These are phyloP conservation scores for Turnix velox DNA, from an alignment of 2,113 vertebrate genomes.

Conservation along the genomic window DNA sequence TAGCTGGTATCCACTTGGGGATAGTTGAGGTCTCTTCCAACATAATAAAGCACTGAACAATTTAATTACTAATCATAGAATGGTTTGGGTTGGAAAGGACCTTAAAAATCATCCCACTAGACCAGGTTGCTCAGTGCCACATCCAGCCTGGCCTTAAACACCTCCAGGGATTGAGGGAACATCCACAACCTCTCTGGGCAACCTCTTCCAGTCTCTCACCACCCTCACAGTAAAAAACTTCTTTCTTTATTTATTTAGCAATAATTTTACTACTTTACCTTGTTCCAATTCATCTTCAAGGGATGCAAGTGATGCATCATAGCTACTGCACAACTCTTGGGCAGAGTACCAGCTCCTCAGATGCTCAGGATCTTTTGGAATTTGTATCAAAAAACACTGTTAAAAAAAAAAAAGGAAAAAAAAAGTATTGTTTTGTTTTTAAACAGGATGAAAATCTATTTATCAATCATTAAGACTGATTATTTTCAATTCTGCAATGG, in stretches of 20 bases:
- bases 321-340: conserved; percentile 77
- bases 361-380: conserved; percentile 72
- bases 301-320: conserved; percentile 78
- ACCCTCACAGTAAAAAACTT: no score
- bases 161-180: no score
- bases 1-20: not conserved
- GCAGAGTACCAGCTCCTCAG: conserved; percentile 84
- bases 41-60: conserved; percentile 10
- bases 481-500: not conserved
- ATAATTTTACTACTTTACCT: conserved; percentile 72
- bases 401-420: not conserved
- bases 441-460: not conserved
- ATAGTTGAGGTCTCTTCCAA: not conserved
- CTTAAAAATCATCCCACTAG: no score
- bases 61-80: not conserved
- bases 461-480: not conserved
- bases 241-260: not conserved
- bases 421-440: not conserved
- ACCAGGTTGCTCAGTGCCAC: no score
- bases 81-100: no score
- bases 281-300: conserved; percentile 88
- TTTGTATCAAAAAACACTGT: conserved; percentile 87
- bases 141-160: no score
- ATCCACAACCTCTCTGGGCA: no score
- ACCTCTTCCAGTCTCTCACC: no score